A percentile compares a stretch with the other conserved stretches of the same genome.
Conservation (phyloP, 2,797 vertebrate species). For the Tympanoctomys barrerae region DNA sequence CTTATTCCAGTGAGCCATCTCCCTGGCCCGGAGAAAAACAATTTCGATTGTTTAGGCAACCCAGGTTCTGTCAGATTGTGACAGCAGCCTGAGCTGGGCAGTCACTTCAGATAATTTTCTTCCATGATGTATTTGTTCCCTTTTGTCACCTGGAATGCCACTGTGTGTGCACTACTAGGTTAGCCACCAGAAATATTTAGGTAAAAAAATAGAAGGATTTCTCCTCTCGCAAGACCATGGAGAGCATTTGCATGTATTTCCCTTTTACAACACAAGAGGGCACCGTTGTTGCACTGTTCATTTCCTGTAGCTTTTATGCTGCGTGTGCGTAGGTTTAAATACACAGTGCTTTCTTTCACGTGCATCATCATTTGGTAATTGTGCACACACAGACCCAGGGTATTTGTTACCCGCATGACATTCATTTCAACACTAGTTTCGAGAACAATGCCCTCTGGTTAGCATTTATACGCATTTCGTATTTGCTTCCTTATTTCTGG, state of each 20-base stretch:
- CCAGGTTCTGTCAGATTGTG: neutral
- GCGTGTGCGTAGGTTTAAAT: neutral
- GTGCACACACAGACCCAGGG: neutral
- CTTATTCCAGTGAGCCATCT: too few relatives aligned
- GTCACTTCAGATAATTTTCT: neutral
- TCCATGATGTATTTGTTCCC: neutral
- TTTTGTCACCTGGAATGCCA: neutral
- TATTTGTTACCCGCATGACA: constrained; percentile 16
- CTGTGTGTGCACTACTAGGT: neutral
- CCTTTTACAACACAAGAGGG: constrained; percentile 73
- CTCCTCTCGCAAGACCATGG: neutral
- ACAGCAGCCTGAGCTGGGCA: neutral
- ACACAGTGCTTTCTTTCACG: neutral
- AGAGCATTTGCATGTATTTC: constrained; percentile 30
- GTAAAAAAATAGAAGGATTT: neutral
- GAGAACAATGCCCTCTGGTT: neutral
- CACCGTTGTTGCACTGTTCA: constrained; percentile 41
- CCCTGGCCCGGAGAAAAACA: neutral
- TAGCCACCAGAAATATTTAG: neutral
- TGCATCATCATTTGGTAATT: neutral
- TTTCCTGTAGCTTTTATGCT: fast-evolving
- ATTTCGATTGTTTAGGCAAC: neutral
- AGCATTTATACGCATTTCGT: neutral
- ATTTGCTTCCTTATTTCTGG: constrained; percentile 24
- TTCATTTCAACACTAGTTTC: neutral